Conservation (phyloP, 1,140 invertebrate genomes). For the Zelostemma sp. region DNA sequence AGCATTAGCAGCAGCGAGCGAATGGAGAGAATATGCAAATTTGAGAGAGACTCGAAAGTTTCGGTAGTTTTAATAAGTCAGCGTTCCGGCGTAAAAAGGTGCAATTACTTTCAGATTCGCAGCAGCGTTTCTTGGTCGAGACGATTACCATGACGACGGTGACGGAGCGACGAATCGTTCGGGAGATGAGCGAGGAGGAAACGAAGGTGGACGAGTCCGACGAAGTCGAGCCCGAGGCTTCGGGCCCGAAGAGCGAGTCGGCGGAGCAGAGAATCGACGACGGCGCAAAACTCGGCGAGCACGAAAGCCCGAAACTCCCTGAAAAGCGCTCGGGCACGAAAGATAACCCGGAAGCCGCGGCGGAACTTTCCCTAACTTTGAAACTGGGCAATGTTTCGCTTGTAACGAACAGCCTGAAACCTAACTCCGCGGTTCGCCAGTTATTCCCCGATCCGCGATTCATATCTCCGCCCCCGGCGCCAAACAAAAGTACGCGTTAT, state of each 20-base stretch:
- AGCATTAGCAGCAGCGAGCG: no score
- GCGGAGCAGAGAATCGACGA: conserved; percentile 17
- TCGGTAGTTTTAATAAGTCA: no score
- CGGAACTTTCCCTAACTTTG: conserved; percentile 73
- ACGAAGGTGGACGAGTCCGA: conserved; percentile 45
- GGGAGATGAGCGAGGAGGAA: conserved; percentile 67
- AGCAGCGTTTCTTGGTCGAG: conserved; percentile 77
- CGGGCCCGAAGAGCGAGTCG: conserved; percentile 15
- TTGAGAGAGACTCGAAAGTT: no score
- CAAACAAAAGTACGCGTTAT: conserved; percentile 58
- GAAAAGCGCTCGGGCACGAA: conserved; percentile 29
- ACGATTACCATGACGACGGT: conserved; percentile 79
- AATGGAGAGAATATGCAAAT: no score
- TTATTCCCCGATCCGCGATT: conserved; percentile 76
- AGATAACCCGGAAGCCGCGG: conserved; percentile 61
- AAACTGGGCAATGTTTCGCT: conserved; percentile 73
- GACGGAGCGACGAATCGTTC: conserved; percentile 75
- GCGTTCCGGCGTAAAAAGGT: no score
- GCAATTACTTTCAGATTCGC: no score
- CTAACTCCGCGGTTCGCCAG: conserved; percentile 81
- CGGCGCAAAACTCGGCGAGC: neutral
- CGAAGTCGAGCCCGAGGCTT: conserved; percentile 29
- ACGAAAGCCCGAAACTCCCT: conserved; percentile 19
- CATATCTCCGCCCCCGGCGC: conserved; percentile 72
- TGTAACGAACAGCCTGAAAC: conserved; percentile 74